Conservation (phyloP, 2,797 vertebrate genomes). For the Xenopus petersii region DNA sequence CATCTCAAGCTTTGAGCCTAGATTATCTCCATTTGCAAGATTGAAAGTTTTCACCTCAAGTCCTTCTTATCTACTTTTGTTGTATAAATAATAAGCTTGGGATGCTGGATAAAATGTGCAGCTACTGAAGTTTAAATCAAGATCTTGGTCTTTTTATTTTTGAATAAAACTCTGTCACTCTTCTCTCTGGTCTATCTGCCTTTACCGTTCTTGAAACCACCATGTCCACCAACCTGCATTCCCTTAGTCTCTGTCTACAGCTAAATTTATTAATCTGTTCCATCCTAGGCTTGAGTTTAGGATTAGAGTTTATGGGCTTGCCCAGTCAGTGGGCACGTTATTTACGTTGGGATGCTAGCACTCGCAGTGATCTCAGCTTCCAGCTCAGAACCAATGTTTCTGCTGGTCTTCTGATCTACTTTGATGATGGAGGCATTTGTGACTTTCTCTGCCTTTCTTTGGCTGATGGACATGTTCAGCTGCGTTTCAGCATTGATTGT, state of each 20-base stretch:
- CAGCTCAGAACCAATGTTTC: slow-evolving; percentile 90
- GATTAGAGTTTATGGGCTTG: slow-evolving; percentile 91
- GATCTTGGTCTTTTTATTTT: neutral
- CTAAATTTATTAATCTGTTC: slow-evolving; percentile 80
- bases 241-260: slow-evolving; percentile 70
- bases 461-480: slow-evolving; percentile 80
- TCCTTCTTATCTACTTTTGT: neutral
- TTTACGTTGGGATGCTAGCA: slow-evolving; percentile 94
- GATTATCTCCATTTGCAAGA: slow-evolving; percentile 12
- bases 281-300: slow-evolving; percentile 75
- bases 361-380: slow-evolving; percentile 89
- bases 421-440: slow-evolving; percentile 92
- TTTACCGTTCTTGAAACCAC: slow-evolving; percentile 44
- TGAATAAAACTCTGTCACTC: neutral
- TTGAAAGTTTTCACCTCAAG: slow-evolving; percentile 17
- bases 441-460: slow-evolving; percentile 88
- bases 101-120: neutral
- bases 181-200: neutral
- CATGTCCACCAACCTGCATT: slow-evolving; percentile 76
- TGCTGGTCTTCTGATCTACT: slow-evolving; percentile 87
- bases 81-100: slow-evolving; percentile 13
- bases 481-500: slow-evolving; percentile 90
- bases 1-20: neutral
- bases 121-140: slow-evolving; percentile 11
- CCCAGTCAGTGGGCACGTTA: slow-evolving; percentile 94